Conservation (phyloP, 2,113 vertebrate genomes). For the Dicaeum eximium region DNA sequence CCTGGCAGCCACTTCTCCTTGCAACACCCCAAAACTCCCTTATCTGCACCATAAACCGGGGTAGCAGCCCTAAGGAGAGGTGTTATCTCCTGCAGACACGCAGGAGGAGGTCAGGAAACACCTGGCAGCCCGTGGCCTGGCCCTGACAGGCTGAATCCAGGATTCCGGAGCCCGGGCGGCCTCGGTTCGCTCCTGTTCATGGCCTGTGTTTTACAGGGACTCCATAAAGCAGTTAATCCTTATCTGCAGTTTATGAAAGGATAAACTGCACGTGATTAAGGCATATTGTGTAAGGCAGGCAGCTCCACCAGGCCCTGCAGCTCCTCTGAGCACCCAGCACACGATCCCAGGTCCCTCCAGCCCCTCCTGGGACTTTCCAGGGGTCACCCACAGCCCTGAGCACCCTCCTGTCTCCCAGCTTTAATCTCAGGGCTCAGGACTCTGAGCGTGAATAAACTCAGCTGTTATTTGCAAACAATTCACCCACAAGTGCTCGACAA, state of each 20-base stretch:
- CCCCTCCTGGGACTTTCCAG: background rate
- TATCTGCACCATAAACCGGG: background rate
- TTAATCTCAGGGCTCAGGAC: background rate
- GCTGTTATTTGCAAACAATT: conserved; percentile 60
- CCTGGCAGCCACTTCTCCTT: background rate
- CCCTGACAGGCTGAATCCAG: background rate
- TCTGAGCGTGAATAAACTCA: conserved; percentile 8
- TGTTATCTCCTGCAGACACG: background rate
- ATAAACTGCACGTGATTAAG: background rate
- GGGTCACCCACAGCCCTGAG: background rate
- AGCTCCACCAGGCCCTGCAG: background rate
- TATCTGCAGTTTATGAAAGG: background rate
- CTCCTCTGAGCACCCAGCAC: background rate
- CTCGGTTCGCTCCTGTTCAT: background rate
- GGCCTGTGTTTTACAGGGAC: background rate
- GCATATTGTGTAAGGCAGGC: background rate
- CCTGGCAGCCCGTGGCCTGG: background rate
- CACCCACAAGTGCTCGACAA: conserved; percentile 32
- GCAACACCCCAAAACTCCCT: background rate
- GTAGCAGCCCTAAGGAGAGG: background rate
- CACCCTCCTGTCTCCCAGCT: background rate
- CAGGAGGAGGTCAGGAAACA: background rate
- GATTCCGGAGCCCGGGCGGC: background rate
- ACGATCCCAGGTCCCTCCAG: fast-evolving
- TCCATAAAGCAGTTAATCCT: conserved; percentile 15